Evolutionary conservation across 2,888 invertebrate genomes (phyloP), one percentile per base, ranked within the genome.

Genomic region (Macrophya annulata): DNA sequence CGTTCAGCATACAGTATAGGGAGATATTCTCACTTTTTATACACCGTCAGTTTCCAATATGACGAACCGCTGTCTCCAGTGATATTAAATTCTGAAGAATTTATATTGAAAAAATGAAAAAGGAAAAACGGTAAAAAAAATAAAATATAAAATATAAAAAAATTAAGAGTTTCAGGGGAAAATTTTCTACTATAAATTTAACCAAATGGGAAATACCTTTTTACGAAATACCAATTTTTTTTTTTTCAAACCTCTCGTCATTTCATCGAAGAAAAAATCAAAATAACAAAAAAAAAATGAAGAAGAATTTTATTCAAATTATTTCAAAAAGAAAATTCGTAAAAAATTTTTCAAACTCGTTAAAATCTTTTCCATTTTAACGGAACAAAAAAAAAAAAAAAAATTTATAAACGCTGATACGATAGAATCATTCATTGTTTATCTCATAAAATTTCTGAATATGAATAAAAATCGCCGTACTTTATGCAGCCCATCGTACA

Each of bases 71-170:
- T 77, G 51, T 74, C 43, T 43, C 37, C 37, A n/a, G n/a, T 77
- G 77, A 77, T 77, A 77, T 77, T 77, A 55, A 77, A 77, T 77
- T 77, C 55, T 55, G 51, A n/a, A 45, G 55, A 77, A 77, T 55
- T 77, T 77, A 31, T 55, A 77, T 77, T 77, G 77, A 10, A 55
- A 5, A 55, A 55, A 55, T 43, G 9, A 21, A 25, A 37, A 12
- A 77, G 51, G 51, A 74, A 21, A 21, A 21, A 12, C 0, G 4
- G 12, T 8, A 31, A 37, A 17, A 3, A 68, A 68, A 37, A 68
- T 1, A 9, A 25, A 68, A 31, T 15, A 17, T 0, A 68, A 68
- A 37, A 68, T 1, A 9, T 10, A 68, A n/a, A 15, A 10, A 37
- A 25, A 31, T 31, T 31, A 31, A 8, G 4, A 40, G 15, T 71